These are phyloP conservation scores for Bathynomus jamesi DNA, from an alignment of 1,140 invertebrate genomes.

Conservation along the genomic window DNA sequence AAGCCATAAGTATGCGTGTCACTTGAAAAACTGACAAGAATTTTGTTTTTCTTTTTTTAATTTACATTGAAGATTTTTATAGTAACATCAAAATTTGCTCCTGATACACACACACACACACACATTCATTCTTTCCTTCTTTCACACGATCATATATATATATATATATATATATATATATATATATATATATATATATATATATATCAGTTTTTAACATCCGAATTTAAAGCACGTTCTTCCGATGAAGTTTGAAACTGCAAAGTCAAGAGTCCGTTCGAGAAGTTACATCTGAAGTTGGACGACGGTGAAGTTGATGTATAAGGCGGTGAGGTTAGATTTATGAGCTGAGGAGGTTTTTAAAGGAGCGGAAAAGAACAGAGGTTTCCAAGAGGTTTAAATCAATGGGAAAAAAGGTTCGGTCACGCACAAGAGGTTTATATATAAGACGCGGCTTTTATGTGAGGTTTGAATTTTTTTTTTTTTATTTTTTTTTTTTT, in stretches of 20 bases:
- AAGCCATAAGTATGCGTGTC: no score
- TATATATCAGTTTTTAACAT: neutral
- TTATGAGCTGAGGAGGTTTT: neutral
- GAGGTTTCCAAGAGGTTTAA: neutral
- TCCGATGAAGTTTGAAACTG: no score
- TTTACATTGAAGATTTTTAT: no score
- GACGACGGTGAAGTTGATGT: neutral
- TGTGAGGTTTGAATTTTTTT: no score
- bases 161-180: neutral
- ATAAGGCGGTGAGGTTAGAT: no score
- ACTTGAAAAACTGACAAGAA: no score
- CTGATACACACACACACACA: neutral
- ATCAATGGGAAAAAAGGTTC: neutral
- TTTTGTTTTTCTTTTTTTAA: no score
- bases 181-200: neutral
- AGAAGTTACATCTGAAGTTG: neutral
- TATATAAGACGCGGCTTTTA: no score
- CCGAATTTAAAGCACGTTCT: neutral
- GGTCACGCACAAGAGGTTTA: neutral
- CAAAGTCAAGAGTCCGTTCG: neutral
- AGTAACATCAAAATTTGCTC: no score
- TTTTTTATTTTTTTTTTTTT: no score
- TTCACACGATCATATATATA: no score
- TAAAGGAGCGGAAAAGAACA: neutral
- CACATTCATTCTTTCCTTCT: no score